Percentiles rank a stretch among this genome's conserved stretches.
phyloP scores from a whole-genome alignment of 2,797 vertebrate species.

The Nannoperca australis region DNA sequence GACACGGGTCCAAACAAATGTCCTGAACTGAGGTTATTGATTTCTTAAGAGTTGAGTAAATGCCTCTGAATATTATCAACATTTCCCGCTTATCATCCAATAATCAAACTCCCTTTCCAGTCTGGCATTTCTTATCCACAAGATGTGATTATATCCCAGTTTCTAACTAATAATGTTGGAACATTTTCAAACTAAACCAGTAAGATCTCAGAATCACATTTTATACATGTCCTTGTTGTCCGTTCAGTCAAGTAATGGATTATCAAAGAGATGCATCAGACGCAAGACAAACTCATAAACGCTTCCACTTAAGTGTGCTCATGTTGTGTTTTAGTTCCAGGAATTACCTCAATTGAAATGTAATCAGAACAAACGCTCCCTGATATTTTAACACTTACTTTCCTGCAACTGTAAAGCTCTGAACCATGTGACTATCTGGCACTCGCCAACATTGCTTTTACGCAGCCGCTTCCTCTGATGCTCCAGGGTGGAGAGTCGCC shows the following conservation, averaged over 20 bases:
- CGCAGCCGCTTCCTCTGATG: slow-evolving; percentile 38
- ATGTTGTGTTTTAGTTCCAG: background rate
- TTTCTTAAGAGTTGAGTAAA: background rate
- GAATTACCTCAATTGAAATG: background rate
- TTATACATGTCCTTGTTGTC: slow-evolving; percentile 4
- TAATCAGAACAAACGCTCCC: slow-evolving; percentile 10
- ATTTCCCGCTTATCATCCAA: slow-evolving; percentile 43
- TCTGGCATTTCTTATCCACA: slow-evolving; percentile 19
- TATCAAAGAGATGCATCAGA: background rate
- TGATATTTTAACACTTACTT: slow-evolving; percentile 14
- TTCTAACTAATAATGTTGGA: slow-evolving; percentile 33
- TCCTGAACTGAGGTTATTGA: background rate
- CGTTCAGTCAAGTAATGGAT: background rate
- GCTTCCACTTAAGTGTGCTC: background rate
- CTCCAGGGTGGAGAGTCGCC: slow-evolving; percentile 23
- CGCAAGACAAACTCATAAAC: background rate
- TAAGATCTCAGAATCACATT: background rate
- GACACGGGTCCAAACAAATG: background rate
- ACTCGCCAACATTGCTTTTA: slow-evolving; percentile 37
- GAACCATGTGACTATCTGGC: slow-evolving; percentile 38
- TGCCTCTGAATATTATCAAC: background rate
- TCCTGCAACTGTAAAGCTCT: slow-evolving; percentile 17
- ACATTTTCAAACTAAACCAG: slow-evolving; percentile 14
- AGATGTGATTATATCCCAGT: slow-evolving; percentile 21
- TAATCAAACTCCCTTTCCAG: slow-evolving; percentile 26